Evolutionary conservation across 2,113 vertebrate species (phyloP).

Genomic region (Onychostruthus taczanowskii): DNA sequence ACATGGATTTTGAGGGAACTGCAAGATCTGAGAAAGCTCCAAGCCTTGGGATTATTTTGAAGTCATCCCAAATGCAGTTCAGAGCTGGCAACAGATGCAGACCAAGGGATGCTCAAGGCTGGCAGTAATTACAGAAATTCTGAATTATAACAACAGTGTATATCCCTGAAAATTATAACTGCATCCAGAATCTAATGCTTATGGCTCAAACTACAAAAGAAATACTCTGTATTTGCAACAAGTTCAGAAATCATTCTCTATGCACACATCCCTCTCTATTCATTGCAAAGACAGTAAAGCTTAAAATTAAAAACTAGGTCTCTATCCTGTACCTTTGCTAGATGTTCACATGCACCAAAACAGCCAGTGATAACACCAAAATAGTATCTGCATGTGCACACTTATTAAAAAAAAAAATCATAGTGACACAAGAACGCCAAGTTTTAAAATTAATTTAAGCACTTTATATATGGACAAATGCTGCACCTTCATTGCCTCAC

Average conservation of each 20-base stretch:
- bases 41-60: background rate
- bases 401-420: background rate
- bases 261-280: background rate
- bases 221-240: background rate
- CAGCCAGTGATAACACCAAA: background rate
- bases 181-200: background rate
- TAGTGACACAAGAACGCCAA: fast-evolving
- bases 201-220: background rate
- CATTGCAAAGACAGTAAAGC: background rate
- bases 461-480: background rate
- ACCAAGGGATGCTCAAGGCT: background rate
- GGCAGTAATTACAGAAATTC: background rate
- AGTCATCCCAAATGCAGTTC: background rate
- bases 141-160: background rate
- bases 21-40: background rate
- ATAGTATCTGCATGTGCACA: fast-evolving
- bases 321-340: background rate
- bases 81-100: background rate
- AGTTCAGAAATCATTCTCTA: background rate
- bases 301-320: background rate
- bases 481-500: background rate
- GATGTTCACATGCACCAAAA: background rate
- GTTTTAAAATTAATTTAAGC: background rate
- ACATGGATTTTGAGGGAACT: background rate
- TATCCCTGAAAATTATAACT: background rate